These are phyloP conservation scores for Trichoplax adhaerens DNA, from an alignment of 37 sponge, comb jelly and placozoan genomes.

Conservation along the genomic window DNA sequence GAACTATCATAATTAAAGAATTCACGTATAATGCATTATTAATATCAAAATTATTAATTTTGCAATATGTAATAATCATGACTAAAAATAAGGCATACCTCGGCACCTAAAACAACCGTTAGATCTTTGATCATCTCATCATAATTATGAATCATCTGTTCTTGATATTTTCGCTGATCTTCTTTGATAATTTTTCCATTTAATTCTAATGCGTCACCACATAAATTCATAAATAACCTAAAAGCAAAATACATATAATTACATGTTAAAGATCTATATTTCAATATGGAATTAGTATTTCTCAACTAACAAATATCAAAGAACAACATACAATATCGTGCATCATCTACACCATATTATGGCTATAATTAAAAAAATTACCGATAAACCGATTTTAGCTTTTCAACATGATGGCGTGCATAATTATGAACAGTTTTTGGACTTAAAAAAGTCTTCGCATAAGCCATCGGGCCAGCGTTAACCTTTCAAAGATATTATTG, in stretches of 20 bases:
- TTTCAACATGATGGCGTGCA: conserved; percentile 23
- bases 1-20: no score
- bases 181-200: conserved; percentile 38
- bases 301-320: no score
- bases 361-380: not conserved
- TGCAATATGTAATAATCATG: no score
- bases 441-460: conserved; percentile 50
- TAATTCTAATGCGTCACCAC: conserved; percentile 64
- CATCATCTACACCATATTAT: not conserved
- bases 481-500: conserved; percentile 23
- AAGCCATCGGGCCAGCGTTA: conserved; percentile 71
- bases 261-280: no score
- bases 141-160: conserved; percentile 37
- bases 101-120: conserved; percentile 11
- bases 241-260: no score
- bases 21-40: no score
- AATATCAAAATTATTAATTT: no score
- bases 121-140: conserved; percentile 24
- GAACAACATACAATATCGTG: not conserved
- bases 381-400: conserved; percentile 57
- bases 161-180: conserved; percentile 43
- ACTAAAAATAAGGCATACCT: no score
- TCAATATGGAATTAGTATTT: no score
- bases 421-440: conserved; percentile 6
- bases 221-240: conserved; percentile 47